These are phyloP conservation scores for Sylvilagus floridanus DNA, from an alignment of 2,797 vertebrate genomes.

Conservation along the genomic window DNA sequence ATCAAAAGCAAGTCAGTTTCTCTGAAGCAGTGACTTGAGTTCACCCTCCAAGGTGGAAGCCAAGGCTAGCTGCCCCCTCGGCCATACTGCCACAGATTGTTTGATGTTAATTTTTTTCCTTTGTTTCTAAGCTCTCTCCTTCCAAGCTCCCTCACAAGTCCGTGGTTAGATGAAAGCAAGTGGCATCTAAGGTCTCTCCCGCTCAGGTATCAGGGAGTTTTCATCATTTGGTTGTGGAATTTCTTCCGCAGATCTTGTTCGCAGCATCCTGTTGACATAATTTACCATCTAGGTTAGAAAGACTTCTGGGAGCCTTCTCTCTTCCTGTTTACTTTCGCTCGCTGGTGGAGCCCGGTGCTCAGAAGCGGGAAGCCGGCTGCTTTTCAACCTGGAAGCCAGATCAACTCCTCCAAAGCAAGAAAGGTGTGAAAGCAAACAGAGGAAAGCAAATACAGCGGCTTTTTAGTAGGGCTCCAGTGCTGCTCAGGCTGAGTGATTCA, in stretches of 20 bases:
- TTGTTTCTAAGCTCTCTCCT: slow-evolving; percentile 42
- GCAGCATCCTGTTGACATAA: slow-evolving; percentile 77
- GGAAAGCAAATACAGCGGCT: slow-evolving; percentile 62
- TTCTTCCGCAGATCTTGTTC: slow-evolving; percentile 67
- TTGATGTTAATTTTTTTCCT: slow-evolving; percentile 41
- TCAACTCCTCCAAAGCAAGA: slow-evolving; percentile 57
- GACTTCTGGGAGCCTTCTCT: slow-evolving; percentile 53
- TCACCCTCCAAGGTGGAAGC: background rate
- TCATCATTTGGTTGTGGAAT: slow-evolving; percentile 68
- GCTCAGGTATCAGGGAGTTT: slow-evolving; percentile 50
- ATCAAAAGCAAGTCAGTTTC: background rate
- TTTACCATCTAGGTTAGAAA: slow-evolving; percentile 74
- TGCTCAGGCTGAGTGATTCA: slow-evolving; percentile 13
- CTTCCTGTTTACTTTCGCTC: slow-evolving; percentile 78
- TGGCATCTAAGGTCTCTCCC: background rate
- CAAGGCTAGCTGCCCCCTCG: background rate
- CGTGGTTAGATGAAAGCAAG: slow-evolving; percentile 70
- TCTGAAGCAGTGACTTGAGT: background rate
- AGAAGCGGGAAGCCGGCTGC: background rate
- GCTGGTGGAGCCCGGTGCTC: slow-evolving; percentile 3
- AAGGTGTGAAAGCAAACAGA: slow-evolving; percentile 80
- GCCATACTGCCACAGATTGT: background rate
- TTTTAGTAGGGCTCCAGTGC: slow-evolving; percentile 15
- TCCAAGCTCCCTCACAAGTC: background rate
- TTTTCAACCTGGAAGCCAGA: slow-evolving; percentile 58